Evolutionary conservation across 1,140 invertebrate species (phyloP).

Genomic region (Mercenaria mercenaria): DNA sequence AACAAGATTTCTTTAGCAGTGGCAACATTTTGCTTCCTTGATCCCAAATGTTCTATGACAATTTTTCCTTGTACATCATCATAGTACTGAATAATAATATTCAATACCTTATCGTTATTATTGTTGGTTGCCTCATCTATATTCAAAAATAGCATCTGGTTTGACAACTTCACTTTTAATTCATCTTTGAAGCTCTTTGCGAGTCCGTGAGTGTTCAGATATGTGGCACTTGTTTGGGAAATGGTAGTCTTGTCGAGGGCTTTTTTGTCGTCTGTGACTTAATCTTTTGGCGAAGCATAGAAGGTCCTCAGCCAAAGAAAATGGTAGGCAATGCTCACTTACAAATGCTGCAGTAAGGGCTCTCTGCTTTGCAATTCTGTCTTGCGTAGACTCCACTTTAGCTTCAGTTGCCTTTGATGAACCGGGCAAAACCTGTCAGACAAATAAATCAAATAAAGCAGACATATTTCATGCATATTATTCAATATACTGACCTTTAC

Average conservation of each 20-base stretch:
- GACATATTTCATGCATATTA: too few relatives aligned
- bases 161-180: constrained; percentile 47
- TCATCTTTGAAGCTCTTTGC: constrained; percentile 49
- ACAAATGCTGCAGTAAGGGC: too few relatives aligned
- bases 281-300: neutral
- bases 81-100: constrained; percentile 56
- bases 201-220: constrained; percentile 50
- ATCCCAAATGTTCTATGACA: constrained; percentile 19
- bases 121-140: constrained; percentile 66
- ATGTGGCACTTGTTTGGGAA: constrained; percentile 37
- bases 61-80: constrained; percentile 31
- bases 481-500: too few relatives aligned
- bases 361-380: neutral
- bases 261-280: constrained; percentile 30
- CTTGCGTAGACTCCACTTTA: neutral
- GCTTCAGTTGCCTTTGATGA: neutral
- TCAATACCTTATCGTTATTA: constrained; percentile 62
- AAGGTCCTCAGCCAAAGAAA: neutral
- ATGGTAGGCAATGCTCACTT: neutral
- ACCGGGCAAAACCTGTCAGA: neutral
- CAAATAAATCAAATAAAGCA: too few relatives aligned
- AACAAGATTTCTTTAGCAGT: constrained; percentile 10
- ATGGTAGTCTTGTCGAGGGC: constrained; percentile 55
- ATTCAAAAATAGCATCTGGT: constrained; percentile 52
- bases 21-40: constrained; percentile 47